phyloP scores from a whole-genome alignment of 2,113 vertebrate species.

The Shinisaurus crocodilurus region DNA sequence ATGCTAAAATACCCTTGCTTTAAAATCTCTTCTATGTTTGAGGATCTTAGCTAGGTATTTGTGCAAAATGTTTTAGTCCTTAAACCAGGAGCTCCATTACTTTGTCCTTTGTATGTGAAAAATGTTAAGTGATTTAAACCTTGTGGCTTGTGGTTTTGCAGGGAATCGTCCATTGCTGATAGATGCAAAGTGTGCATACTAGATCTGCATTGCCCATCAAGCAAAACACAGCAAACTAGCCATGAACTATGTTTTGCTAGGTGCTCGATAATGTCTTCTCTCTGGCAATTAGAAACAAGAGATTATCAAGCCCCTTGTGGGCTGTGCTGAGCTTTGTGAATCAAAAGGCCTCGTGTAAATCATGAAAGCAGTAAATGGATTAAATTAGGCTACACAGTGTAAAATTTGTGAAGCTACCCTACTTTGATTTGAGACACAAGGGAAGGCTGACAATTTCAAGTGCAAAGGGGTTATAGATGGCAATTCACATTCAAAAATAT shows the following conservation, averaged over 20 bases:
- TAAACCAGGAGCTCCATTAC: background rate
- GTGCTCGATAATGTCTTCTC: background rate
- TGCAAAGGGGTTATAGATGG: accelerated
- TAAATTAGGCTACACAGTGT: background rate
- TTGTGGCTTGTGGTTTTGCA: background rate
- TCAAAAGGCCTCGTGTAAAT: background rate
- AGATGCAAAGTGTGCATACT: background rate
- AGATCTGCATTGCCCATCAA: background rate
- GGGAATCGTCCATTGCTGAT: background rate
- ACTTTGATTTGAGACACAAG: background rate
- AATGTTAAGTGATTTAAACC: background rate
- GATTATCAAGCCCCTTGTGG: background rate
- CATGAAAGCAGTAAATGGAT: background rate
- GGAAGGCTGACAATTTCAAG: background rate
- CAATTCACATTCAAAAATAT: background rate
- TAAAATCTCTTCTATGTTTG: background rate
- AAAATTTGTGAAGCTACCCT: background rate
- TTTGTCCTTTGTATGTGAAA: background rate
- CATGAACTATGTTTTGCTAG: background rate
- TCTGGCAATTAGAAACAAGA: background rate
- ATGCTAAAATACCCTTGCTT: background rate
- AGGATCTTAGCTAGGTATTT: background rate
- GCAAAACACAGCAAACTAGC: background rate
- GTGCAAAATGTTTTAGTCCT: background rate
- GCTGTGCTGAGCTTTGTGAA: background rate